phyloP scores from a whole-genome alignment of 2,888 invertebrate species.

The Pyrocoelia pectoralis region DNA sequence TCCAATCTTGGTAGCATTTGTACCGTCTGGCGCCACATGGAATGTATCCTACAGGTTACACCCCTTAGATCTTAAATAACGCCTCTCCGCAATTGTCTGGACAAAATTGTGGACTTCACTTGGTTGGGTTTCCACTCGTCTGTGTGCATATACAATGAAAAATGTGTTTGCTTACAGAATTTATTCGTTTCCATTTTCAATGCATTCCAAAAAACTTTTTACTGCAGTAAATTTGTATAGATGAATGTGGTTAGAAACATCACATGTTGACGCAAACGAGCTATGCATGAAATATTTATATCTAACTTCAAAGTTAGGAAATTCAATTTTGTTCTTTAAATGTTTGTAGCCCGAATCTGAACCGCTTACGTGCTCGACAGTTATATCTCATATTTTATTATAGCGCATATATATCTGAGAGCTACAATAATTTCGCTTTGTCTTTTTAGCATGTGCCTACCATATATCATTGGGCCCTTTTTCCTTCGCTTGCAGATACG shows the following conservation, averaged over 20 bases:
- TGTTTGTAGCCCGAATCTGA: constrained; percentile 42
- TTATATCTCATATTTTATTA: constrained; percentile 43
- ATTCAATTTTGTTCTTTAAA: constrained; percentile 45
- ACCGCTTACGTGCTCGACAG: constrained; percentile 41
- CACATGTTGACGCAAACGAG: constrained; percentile 42
- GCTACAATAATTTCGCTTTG: constrained; percentile 43
- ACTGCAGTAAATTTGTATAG: constrained; percentile 36
- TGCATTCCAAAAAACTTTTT: constrained; percentile 33
- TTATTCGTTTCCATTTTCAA: constrained; percentile 28
- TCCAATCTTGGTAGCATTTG: constrained; percentile 24
- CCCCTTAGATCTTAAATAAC: constrained; percentile 37
- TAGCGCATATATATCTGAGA: constrained; percentile 37
- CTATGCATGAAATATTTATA: constrained; percentile 45
- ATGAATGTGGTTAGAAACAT: constrained; percentile 40
- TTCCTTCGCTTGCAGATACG: constrained; percentile 32
- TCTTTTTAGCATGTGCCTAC: constrained; percentile 42
- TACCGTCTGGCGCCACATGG: constrained; percentile 28
- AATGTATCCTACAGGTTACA: constrained; percentile 24
- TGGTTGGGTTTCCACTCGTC: constrained; percentile 43
- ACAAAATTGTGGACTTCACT: constrained; percentile 39
- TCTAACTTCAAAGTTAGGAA: constrained; percentile 42
- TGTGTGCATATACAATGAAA: constrained; percentile 45
- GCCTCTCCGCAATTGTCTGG: constrained; percentile 39
- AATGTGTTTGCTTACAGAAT: constrained; percentile 45
- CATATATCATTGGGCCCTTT: constrained; percentile 37